Evolutionary conservation across 2,797 vertebrate genomes (phyloP).

Genomic region (Pogoniulus pusillus): DNA sequence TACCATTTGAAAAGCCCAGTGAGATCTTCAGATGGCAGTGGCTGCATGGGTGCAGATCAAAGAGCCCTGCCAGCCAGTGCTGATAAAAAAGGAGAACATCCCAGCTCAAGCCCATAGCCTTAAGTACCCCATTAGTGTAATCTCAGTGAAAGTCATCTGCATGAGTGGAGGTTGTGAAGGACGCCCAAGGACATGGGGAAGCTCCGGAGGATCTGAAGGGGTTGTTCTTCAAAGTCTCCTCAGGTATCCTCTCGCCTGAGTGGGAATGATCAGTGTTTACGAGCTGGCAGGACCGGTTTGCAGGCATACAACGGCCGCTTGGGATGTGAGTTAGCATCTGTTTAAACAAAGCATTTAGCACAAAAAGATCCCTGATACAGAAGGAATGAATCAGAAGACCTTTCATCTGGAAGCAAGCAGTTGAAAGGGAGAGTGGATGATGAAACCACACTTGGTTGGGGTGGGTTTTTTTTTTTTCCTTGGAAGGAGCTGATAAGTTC

Average conservation of each 20-base stretch:
- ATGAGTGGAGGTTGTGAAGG: background rate
- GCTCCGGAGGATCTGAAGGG: background rate
- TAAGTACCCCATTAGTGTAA: slow-evolving; percentile 46
- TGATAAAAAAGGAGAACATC: slow-evolving; percentile 42
- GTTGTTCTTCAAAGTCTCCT: slow-evolving; percentile 52
- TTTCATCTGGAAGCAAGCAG: slow-evolving; percentile 51
- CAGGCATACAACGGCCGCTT: background rate
- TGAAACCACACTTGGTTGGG: background rate
- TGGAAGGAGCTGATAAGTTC: slow-evolving; percentile 7
- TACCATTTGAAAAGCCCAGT: slow-evolving; percentile 56
- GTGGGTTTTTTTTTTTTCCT: background rate
- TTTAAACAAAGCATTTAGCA: slow-evolving; percentile 41
- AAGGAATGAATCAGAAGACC: slow-evolving; percentile 20
- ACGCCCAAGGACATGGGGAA: slow-evolving; percentile 40
- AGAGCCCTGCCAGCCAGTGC: background rate
- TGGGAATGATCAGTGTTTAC: slow-evolving; percentile 15
- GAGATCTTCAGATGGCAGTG: slow-evolving; percentile 31
- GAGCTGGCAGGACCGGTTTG: slow-evolving; percentile 41
- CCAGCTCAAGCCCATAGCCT: background rate
- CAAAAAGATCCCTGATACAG: slow-evolving; percentile 30
- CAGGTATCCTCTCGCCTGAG: slow-evolving; percentile 3
- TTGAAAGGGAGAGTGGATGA: slow-evolving; percentile 39
- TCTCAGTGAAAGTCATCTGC: slow-evolving; percentile 48
- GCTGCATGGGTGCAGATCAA: slow-evolving; percentile 36
- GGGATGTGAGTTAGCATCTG: slow-evolving; percentile 42